Percentiles rank a stretch among this genome's conserved stretches.
These are phyloP conservation scores for Mylabris phalerata DNA, from an alignment of 1,140 invertebrate species.

Conservation along the genomic window DNA sequence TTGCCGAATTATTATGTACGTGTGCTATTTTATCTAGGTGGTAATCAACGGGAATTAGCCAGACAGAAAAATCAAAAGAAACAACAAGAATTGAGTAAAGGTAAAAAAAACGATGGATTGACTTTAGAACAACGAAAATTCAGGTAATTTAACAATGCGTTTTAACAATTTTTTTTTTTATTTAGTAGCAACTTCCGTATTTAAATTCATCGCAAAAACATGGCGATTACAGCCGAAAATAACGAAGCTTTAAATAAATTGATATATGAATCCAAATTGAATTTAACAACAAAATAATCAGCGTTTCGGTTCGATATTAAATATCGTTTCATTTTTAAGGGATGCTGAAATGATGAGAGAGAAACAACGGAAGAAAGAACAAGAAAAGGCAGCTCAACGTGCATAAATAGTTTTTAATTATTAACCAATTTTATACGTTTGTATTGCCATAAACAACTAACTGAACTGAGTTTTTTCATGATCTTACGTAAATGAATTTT, in stretches of 20 bases:
- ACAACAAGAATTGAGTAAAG: slow-evolving; percentile 59
- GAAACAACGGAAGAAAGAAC: slow-evolving; percentile 65
- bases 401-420: no score
- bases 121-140: slow-evolving; percentile 72
- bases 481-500: no score
- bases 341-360: slow-evolving; percentile 77
- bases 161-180: neutral
- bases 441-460: no score
- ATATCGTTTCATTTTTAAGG: slow-evolving; percentile 46
- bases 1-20: neutral
- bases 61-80: slow-evolving; percentile 77
- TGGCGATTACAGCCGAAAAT: neutral
- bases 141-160: slow-evolving; percentile 47
- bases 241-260: no score
- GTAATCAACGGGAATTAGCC: slow-evolving; percentile 82
- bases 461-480: no score
- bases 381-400: slow-evolving; percentile 26
- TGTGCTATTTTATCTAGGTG: slow-evolving; percentile 48
- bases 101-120: slow-evolving; percentile 61
- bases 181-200: slow-evolving; percentile 1
- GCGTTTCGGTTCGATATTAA: slow-evolving; percentile 5
- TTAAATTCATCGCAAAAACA: slow-evolving; percentile 11
- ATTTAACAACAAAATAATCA: no score
- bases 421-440: no score
- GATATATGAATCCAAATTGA: no score